phyloP scores from a whole-genome alignment of 2,113 vertebrate species.

The Sphyrna mokarran region DNA sequence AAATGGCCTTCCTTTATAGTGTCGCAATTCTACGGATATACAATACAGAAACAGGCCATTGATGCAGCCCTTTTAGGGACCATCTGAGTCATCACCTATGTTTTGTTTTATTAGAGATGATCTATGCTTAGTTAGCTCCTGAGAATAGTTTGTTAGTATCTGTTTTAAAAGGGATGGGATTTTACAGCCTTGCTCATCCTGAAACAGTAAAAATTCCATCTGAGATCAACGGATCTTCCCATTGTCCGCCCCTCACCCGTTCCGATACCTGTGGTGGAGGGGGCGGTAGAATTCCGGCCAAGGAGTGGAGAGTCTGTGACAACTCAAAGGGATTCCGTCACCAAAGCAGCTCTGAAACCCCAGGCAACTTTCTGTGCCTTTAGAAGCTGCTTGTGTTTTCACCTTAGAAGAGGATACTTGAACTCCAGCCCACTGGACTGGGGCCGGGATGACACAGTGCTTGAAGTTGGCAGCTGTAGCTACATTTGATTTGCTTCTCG shows the following conservation, averaged over 20 bases:
- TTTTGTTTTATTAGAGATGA: background rate
- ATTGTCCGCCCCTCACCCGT: too few species aligned
- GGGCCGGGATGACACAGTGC: conserved; percentile 35
- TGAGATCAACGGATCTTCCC: too few species aligned
- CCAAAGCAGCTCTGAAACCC: background rate
- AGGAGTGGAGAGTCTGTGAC: background rate
- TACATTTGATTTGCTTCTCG: background rate
- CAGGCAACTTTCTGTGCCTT: background rate
- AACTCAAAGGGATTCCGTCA: background rate
- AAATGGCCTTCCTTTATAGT: too few species aligned
- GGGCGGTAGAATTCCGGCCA: background rate
- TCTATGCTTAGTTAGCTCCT: background rate
- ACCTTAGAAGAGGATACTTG: background rate
- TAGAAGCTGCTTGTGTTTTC: background rate
- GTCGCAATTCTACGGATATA: background rate
- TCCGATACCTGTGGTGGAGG: too few species aligned
- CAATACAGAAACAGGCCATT: background rate
- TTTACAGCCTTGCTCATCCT: too few species aligned
- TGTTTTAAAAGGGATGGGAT: background rate
- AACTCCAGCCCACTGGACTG: background rate
- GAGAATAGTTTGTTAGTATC: background rate
- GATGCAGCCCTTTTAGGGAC: background rate
- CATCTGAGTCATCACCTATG: background rate
- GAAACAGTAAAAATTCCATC: too few species aligned
- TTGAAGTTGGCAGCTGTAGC: conserved; percentile 25